These are phyloP conservation scores for Lutjanus campechanus DNA, from an alignment of 2,797 vertebrate genomes.

Conservation along the genomic window DNA sequence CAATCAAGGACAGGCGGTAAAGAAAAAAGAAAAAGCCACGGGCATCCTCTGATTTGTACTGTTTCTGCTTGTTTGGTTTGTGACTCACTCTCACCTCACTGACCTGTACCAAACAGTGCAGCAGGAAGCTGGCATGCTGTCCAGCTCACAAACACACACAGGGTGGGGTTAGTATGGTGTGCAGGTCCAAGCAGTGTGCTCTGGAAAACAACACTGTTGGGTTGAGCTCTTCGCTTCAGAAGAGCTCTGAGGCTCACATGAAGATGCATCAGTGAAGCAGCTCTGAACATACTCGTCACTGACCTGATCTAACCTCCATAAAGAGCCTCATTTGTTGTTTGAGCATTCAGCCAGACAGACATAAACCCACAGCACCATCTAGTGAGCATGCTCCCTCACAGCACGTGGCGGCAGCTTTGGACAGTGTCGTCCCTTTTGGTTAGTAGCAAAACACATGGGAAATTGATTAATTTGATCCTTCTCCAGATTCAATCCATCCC, in stretches of 20 bases:
- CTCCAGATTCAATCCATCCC: slow-evolving; percentile 38
- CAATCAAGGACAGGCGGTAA: slow-evolving; percentile 7
- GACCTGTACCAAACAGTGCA: slow-evolving; percentile 37
- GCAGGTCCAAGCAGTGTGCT: slow-evolving; percentile 13
- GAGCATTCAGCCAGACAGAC: slow-evolving; percentile 1
- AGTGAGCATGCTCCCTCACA: slow-evolving; percentile 47
- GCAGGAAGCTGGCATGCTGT: slow-evolving; percentile 39
- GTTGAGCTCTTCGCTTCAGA: neutral
- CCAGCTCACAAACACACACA: slow-evolving; percentile 17
- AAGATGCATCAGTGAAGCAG: neutral
- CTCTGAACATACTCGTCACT: neutral
- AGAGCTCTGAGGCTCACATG: neutral
- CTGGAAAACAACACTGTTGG: neutral
- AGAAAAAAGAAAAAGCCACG: slow-evolving; percentile 3
- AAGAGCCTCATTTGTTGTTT: neutral
- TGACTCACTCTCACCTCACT: slow-evolving; percentile 54
- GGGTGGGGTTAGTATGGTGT: slow-evolving; percentile 36
- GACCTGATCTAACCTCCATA: neutral
- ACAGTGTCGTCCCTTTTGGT: slow-evolving; percentile 1
- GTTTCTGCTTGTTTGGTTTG: slow-evolving; percentile 37
- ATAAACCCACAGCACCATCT: slow-evolving; percentile 73
- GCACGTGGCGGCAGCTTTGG: neutral
- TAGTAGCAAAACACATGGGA: slow-evolving; percentile 41
- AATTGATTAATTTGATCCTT: slow-evolving; percentile 9
- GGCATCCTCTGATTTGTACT: neutral